Percentiles rank a stretch among this genome's conserved stretches.
Evolutionary conservation across 2,113 vertebrate genomes (phyloP).

Genomic region (Ramphastos sulfuratus): DNA sequence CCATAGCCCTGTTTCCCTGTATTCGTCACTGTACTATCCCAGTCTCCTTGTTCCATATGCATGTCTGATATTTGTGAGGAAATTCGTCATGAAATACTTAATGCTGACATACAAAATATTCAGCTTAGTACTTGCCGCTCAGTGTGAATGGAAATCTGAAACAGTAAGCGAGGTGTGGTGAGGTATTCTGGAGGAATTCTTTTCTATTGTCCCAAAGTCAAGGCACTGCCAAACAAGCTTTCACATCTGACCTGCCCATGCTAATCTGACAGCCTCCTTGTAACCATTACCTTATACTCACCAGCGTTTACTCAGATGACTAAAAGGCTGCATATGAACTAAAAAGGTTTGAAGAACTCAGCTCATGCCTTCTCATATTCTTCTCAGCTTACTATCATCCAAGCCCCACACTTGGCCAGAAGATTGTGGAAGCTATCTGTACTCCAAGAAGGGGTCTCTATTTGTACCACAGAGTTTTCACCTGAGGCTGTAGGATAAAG

Average conservation of each 20-base stretch:
- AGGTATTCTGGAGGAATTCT: not conserved
- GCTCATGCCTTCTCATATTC: not conserved
- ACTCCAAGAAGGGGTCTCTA: not conserved
- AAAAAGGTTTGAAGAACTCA: not conserved
- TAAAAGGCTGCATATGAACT: not conserved
- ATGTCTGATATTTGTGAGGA: accelerated
- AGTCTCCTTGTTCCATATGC: not conserved
- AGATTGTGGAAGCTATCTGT: not conserved
- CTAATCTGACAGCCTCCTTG: not conserved
- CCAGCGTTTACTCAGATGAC: not conserved
- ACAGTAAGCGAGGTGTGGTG: not conserved
- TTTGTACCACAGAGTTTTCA: not conserved
- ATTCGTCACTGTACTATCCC: not conserved
- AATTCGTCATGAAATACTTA: not conserved
- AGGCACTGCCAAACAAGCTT: not conserved
- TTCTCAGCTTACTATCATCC: not conserved
- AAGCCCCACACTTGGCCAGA: not conserved
- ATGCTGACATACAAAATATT: not conserved
- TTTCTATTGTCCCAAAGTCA: not conserved
- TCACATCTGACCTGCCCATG: not conserved
- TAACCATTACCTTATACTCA: not conserved
- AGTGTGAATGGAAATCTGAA: not conserved
- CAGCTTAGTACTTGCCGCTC: not conserved
- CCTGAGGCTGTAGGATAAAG: accelerated
- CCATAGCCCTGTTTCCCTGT: not conserved